Base-by-base conservation (phyloP, 2,113 vertebrate genomes). In the Archilochus colubris region DNA sequence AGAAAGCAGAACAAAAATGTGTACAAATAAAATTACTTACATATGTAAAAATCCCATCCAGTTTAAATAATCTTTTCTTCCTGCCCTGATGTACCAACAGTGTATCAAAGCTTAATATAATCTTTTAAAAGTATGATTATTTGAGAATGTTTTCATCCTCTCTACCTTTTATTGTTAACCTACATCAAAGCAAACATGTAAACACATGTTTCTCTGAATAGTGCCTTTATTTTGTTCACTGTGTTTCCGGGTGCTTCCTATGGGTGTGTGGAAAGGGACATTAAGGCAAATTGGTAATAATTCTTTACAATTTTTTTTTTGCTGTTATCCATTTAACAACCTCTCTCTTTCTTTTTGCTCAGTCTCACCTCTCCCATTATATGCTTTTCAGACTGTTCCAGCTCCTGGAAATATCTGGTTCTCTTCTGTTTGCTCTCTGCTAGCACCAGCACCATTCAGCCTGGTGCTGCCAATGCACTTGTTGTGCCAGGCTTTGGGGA, bases 1-100 rank as follows among this genome's bases (percentile, higher is more conserved):
- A 82, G 85, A 91, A 96, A 91, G 59, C 0, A 82, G 75, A 96
- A 82, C 86, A 93, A 95, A 96, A 84, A 87, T 76, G 73, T 78
- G 91, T 38, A 79, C 70, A 95, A 97, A 87, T 94, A 84, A 94
- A 97, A 96, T 96, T 86, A 94, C 53, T 95, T 95, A 72, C 84
- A 75, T 94, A 86, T 95, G 55, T 82, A 90, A 96, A 95, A 94
- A 76, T 67, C 30, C 7, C 58, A 85, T 77, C 96, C 58, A 64
- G 88, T 95, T 96, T 84, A 93, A 96, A 86, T 95, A 33, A 77
- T 93, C 72, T 86, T 97, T 97, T 95, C 76, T 88, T 95, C 23
- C 62, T 95, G 75, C 58, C 61, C 94, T 40, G 83, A 46, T 94
- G 40, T 78, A 87, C 89, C 89, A 81, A 53, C 86, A 75, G 17